Evolutionary conservation across 2,888 invertebrate species (phyloP).

Genomic region (Dryobotodes eremita): DNA sequence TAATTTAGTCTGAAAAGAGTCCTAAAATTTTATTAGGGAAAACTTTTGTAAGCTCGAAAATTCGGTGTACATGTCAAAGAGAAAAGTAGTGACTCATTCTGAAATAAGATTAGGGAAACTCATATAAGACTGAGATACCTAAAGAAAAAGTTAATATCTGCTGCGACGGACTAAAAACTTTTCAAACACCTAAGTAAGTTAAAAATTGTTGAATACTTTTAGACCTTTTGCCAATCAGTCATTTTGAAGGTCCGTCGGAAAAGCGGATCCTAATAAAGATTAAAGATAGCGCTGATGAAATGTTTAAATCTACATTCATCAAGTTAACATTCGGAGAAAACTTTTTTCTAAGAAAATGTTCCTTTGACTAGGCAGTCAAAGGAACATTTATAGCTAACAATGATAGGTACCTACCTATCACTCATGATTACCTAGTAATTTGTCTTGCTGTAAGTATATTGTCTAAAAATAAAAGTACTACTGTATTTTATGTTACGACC

Average conservation of each 20-base stretch:
- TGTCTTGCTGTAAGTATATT: constrained; percentile 28
- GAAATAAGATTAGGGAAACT: constrained; percentile 46
- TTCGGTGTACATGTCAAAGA: constrained; percentile 40
- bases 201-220: constrained; percentile 29
- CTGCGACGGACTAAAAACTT: constrained; percentile 15
- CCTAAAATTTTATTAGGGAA: constrained; percentile 31
- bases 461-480: too few relatives aligned
- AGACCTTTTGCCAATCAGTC: constrained; percentile 49
- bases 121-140: constrained; percentile 43
- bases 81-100: constrained; percentile 47
- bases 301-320: constrained; percentile 50
- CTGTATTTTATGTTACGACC: constrained; percentile 30
- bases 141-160: constrained; percentile 34
- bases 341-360: constrained; percentile 17
- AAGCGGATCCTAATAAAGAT: constrained; percentile 41
- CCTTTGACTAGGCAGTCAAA: not conserved
- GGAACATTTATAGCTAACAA: too few relatives aligned
- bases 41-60: constrained; percentile 36
- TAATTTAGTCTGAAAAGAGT: constrained; percentile 33
- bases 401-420: constrained; percentile 6
- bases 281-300: constrained; percentile 51
- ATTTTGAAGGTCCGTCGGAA: constrained; percentile 28
- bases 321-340: constrained; percentile 3
- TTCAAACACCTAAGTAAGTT: constrained; percentile 44
- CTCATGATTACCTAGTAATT: constrained; percentile 46